phyloP scores from a whole-genome alignment of 2,888 invertebrate species.

The Tetranychus piercei region DNA sequence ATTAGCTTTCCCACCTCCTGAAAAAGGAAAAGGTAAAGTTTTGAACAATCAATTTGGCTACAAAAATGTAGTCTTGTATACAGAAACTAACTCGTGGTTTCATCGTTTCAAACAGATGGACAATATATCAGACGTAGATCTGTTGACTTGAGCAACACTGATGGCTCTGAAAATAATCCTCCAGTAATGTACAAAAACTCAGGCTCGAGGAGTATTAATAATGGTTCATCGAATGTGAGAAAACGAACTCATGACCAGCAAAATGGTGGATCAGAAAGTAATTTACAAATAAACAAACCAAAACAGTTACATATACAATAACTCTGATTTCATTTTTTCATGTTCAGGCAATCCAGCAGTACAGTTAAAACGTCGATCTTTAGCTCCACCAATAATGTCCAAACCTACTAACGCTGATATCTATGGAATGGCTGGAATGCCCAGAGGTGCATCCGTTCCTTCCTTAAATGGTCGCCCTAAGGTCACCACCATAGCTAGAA shows the following conservation, averaged over 20 bases:
- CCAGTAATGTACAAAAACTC: neutral
- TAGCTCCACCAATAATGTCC: conserved; percentile 21
- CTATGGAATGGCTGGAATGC: conserved; percentile 16
- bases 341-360: conserved; percentile 5
- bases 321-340: neutral
- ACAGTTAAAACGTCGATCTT: conserved; percentile 18
- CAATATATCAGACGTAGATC: conserved; percentile 30
- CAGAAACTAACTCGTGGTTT: neutral
- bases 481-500: conserved; percentile 55
- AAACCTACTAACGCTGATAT: conserved; percentile 19
- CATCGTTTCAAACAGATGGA: conserved; percentile 43
- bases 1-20: conserved; percentile 72
- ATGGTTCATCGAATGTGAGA: conserved; percentile 40
- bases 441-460: conserved; percentile 28
- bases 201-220: conserved; percentile 29
- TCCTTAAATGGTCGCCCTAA: conserved; percentile 58
- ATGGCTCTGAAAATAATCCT: neutral
- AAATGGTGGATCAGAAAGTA: neutral
- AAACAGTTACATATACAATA: neutral
- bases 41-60: neutral
- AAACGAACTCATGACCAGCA: conserved; percentile 17
- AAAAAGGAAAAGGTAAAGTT: conserved; percentile 54
- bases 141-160: neutral
- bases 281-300: neutral
- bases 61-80: neutral